Evolutionary conservation across 1,140 invertebrate genomes (phyloP).

Genomic region (Idris sp.): DNA sequence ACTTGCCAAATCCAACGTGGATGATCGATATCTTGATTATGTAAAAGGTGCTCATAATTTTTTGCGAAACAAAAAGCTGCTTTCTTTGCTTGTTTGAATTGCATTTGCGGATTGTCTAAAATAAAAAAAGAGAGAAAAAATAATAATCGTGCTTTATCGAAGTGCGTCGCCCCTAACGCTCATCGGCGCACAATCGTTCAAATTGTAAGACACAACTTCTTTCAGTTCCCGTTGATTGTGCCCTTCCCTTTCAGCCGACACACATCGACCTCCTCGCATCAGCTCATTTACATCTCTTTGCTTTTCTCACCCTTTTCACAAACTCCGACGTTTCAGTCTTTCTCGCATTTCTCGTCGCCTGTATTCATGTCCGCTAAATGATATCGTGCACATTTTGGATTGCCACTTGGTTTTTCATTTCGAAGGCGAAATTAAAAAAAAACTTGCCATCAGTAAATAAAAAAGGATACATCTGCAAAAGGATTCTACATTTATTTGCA

Average conservation of each 20-base stretch:
- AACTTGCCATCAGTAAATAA: too few relatives aligned
- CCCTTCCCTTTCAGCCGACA: conserved; percentile 26
- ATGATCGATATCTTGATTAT: conserved; percentile 47
- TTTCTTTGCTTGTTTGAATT: conserved; percentile 11
- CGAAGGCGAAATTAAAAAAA: too few relatives aligned
- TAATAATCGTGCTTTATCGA: conserved; percentile 25
- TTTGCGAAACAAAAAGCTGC: conserved; percentile 31
- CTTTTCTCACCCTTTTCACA: conserved; percentile 41
- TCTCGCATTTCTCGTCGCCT: conserved; percentile 4
- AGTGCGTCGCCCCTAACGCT: conserved; percentile 5
- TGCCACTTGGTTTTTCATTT: conserved; percentile 6
- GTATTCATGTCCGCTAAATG: conserved; percentile 14
- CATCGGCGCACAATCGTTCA: conserved; percentile 41
- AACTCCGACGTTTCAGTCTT: conserved; percentile 22
- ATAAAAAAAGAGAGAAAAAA: too few relatives aligned
- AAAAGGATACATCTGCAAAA: too few relatives aligned
- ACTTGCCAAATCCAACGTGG: conserved; percentile 46
- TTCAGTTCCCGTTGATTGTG: conserved; percentile 43
- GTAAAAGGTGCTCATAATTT: conserved; percentile 42
- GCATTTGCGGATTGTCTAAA: conserved; percentile 18
- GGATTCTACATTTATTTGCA: too few relatives aligned
- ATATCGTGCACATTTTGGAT: conserved; percentile 18
- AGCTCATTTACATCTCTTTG: conserved; percentile 66
- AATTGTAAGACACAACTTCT: conserved; percentile 49
- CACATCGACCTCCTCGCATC: conserved; percentile 47